A percentile compares a stretch with the other conserved stretches of the same genome.
These are phyloP conservation scores for Leptothorax acervorum DNA, from an alignment of 2,888 invertebrate species.

Conservation along the genomic window DNA sequence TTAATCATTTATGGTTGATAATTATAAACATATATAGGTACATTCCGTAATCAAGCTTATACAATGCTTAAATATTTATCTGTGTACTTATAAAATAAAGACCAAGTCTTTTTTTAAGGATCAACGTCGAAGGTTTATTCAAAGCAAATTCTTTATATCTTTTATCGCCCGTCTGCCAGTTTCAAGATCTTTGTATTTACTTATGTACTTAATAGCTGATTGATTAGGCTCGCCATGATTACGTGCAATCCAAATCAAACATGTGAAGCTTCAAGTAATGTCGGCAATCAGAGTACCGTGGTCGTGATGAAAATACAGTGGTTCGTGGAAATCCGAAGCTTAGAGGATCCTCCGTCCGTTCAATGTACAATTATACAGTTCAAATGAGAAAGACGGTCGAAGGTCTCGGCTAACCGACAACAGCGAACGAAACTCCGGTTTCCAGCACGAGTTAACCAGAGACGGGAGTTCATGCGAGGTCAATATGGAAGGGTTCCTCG, in stretches of 20 bases:
- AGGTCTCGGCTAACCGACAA: conserved; percentile 42
- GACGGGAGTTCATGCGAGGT: conserved; percentile 33
- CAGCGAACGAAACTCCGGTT: conserved; percentile 27
- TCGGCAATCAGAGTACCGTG: conserved; percentile 5
- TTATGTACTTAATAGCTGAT: background rate
- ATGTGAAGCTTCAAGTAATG: background rate
- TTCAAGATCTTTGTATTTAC: background rate
- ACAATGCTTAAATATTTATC: background rate
- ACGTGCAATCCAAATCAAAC: background rate
- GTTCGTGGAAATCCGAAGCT: conserved; percentile 37
- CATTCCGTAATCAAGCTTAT: background rate
- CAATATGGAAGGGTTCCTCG: conserved; percentile 58
- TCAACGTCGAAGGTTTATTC: background rate
- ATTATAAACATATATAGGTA: background rate
- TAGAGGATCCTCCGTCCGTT: background rate
- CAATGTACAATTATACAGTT: conserved; percentile 39
- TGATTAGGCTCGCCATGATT: background rate
- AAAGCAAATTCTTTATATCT: background rate
- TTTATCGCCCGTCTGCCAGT: background rate
- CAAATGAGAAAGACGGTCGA: conserved; percentile 26
- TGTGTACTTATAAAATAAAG: conserved; percentile 7
- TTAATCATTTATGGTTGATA: background rate
- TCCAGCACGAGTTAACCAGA: conserved; percentile 40
- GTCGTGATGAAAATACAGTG: conserved; percentile 33
- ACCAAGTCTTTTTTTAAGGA: background rate